These are phyloP conservation scores for Corythoichthys haematopterus DNA, from an alignment of 2,113 vertebrate genomes.

Conservation along the genomic window DNA sequence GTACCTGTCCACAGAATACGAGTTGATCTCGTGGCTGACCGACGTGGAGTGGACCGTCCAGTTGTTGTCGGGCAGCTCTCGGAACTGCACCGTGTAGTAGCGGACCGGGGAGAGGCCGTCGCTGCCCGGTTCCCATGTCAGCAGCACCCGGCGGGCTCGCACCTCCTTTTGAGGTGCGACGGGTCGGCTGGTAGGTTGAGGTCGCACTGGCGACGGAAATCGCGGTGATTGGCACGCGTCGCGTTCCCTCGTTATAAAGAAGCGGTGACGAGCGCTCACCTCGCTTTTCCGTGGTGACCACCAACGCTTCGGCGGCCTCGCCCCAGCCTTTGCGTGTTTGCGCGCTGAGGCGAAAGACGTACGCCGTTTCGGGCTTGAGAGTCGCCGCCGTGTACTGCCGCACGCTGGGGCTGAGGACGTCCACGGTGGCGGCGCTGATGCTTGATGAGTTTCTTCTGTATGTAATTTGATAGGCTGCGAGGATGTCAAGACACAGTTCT, in stretches of 20 bases:
- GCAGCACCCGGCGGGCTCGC: constrained; percentile 79
- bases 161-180: constrained; percentile 76
- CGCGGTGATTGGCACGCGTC: too few species aligned
- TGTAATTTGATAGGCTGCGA: constrained; percentile 89
- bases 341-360: constrained; percentile 88
- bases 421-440: constrained; percentile 73
- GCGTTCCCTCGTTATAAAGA: neutral
- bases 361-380: constrained; percentile 85
- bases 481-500: neutral
- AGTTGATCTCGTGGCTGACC: constrained; percentile 78
- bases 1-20: constrained; percentile 87
- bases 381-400: constrained; percentile 85
- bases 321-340: constrained; percentile 98
- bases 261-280: constrained; percentile 59
- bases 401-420: constrained; percentile 84
- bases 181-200: constrained; percentile 88
- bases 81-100: constrained; percentile 90
- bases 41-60: constrained; percentile 85
- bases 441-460: constrained; percentile 84
- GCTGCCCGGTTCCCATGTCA: constrained; percentile 94
- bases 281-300: constrained; percentile 97
- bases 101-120: constrained; percentile 92
- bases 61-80: constrained; percentile 81
- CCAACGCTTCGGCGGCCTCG: constrained; percentile 86
- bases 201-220: constrained; percentile 71